Conservation (phyloP, 2,113 vertebrate genomes). For the Melanocharis versteri region DNA sequence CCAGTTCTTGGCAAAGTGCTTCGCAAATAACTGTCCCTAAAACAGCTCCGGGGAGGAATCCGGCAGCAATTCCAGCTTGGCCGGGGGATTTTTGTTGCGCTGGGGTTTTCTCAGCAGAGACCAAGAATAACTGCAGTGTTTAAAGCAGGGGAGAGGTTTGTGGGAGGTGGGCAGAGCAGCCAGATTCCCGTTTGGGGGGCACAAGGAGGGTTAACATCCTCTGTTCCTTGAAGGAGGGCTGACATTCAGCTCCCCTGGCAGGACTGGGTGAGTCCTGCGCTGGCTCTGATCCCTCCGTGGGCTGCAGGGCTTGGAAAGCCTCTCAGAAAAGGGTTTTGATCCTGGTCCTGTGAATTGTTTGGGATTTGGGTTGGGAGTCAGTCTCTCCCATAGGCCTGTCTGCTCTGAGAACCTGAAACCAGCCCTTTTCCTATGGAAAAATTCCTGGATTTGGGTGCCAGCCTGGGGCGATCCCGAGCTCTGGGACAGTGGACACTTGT, state of each 20-base stretch:
- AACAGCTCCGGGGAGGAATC: neutral
- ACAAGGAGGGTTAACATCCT: neutral
- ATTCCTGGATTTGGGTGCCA: neutral
- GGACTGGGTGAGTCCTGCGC: neutral
- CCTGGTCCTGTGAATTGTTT: neutral
- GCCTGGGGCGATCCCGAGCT: neutral
- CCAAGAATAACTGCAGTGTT: neutral
- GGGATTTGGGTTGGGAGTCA: neutral
- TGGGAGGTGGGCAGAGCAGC: neutral
- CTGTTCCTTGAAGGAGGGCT: neutral
- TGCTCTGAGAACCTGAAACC: neutral
- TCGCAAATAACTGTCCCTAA: neutral
- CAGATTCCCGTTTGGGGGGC: neutral
- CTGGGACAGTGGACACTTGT: neutral
- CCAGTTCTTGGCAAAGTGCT: neutral
- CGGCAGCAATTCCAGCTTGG: neutral
- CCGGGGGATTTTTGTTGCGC: neutral
- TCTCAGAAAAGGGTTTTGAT: neutral
- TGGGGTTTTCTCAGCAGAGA: neutral
- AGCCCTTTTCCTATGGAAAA: neutral
- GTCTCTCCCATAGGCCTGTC: rapidly evolving
- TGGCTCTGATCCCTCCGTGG: neutral
- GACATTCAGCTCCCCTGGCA: neutral
- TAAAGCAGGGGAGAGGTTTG: neutral
- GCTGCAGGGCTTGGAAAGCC: neutral